Conservation (phyloP, 2,888 invertebrate species). For the Prenolepis imparis region DNA sequence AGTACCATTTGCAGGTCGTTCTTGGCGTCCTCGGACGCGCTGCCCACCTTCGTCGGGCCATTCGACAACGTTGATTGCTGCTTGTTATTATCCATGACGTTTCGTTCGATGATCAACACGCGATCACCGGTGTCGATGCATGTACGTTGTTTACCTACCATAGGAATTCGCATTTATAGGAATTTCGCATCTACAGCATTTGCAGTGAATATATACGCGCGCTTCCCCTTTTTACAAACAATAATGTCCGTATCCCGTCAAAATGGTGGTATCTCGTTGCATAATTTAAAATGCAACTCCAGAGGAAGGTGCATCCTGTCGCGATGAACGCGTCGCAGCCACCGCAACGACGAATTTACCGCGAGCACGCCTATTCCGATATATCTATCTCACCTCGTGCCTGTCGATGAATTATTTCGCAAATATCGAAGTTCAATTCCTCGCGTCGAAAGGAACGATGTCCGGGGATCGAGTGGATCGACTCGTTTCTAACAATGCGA, state of each 20-base stretch:
- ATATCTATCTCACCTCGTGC: slow-evolving; percentile 69
- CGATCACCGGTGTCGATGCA: neutral
- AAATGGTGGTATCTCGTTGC: slow-evolving; percentile 73
- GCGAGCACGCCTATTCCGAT: slow-evolving; percentile 76
- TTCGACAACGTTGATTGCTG: slow-evolving; percentile 62
- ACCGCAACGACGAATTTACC: slow-evolving; percentile 77
- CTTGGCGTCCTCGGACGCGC: slow-evolving; percentile 66
- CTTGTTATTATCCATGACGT: slow-evolving; percentile 63
- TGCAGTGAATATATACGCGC: neutral
- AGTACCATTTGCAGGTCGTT: slow-evolving; percentile 78
- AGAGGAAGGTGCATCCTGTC: slow-evolving; percentile 41
- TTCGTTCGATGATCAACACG: neutral
- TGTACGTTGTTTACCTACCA: neutral
- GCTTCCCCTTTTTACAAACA: slow-evolving; percentile 46
- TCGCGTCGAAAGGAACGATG: slow-evolving; percentile 81
- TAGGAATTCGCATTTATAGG: neutral
- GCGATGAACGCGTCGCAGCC: neutral
- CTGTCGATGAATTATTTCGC: slow-evolving; percentile 80
- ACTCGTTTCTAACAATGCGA: slow-evolving; percentile 76
- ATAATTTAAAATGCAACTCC: slow-evolving; percentile 67
- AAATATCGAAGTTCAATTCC: slow-evolving; percentile 85
- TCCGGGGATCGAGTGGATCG: slow-evolving; percentile 74
- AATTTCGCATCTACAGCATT: neutral
- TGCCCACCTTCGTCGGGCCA: slow-evolving; percentile 19
- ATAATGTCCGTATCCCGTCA: slow-evolving; percentile 67